Percentiles rank a stretch among this genome's conserved stretches.
These are phyloP conservation scores for Epinephelus lanceolatus DNA, from an alignment of 2,113 vertebrate species.

Conservation along the genomic window DNA sequence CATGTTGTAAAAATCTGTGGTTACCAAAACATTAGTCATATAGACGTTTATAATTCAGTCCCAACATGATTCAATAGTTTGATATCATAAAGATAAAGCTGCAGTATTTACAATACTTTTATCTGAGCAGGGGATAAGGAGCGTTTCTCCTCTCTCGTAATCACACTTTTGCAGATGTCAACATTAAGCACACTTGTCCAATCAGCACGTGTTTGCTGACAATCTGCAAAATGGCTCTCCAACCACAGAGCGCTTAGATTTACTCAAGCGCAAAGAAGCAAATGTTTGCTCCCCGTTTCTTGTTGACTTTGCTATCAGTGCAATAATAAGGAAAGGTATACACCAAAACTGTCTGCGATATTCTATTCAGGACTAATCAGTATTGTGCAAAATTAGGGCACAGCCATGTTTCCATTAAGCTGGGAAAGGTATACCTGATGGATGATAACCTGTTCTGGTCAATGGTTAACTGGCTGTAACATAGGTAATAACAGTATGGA, in stretches of 20 bases:
- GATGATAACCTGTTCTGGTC: conserved; percentile 26
- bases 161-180: conserved; percentile 17
- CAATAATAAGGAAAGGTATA: not conserved
- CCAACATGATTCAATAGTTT: not conserved
- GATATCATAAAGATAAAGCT: not conserved
- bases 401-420: not conserved
- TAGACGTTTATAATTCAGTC: not conserved
- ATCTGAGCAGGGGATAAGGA: not conserved
- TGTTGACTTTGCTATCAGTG: conserved; percentile 9
- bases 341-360: not conserved
- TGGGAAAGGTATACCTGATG: conserved; percentile 4
- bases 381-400: conserved; percentile 1
- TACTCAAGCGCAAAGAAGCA: conserved; percentile 8
- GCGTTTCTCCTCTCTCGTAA: not conserved
- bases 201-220: conserved; percentile 10
- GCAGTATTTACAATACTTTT: not conserved
- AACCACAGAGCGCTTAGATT: not conserved
- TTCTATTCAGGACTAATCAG: not conserved
- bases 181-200: conserved; percentile 16
- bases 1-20: not conserved
- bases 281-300: not conserved
- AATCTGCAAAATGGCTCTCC: conserved; percentile 2
- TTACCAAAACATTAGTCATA: not conserved
- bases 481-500: not conserved
- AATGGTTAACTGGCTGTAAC: conserved; percentile 47